phyloP scores from a whole-genome alignment of 2,797 vertebrate genomes.

The Mormyrus proboscirostris region DNA sequence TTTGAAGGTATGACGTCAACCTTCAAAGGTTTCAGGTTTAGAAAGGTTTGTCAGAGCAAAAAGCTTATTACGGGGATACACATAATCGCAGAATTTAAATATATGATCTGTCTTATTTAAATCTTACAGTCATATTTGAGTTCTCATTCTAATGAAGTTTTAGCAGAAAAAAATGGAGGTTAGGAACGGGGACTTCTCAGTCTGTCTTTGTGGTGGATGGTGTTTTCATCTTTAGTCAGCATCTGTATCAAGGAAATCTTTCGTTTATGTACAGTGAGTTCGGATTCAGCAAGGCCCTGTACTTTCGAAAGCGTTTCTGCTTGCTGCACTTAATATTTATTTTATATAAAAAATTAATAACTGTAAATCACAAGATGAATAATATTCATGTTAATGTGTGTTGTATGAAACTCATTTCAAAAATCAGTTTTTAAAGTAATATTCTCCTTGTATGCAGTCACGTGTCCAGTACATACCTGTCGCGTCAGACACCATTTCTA shows the following conservation, averaged over 20 bases:
- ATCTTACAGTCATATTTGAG: background rate
- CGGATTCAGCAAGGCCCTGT: background rate
- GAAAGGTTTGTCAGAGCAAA: background rate
- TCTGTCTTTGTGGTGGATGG: background rate
- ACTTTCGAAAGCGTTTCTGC: background rate
- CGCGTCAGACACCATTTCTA: background rate
- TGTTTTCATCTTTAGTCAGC: slow-evolving; percentile 11
- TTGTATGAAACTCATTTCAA: background rate
- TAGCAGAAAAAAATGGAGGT: background rate
- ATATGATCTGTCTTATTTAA: background rate
- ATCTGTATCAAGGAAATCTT: background rate
- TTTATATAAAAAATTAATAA: background rate
- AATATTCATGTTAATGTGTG: background rate
- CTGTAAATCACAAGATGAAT: background rate
- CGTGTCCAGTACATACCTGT: background rate
- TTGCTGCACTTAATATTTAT: background rate
- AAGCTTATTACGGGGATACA: background rate
- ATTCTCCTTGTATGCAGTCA: background rate
- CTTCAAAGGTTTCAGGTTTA: background rate
- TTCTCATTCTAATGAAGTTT: background rate
- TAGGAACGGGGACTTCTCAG: background rate
- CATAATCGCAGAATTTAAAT: background rate
- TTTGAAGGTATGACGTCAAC: background rate
- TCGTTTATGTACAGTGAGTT: background rate
- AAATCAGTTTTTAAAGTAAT: background rate